These are phyloP conservation scores for Hemicordylus capensis DNA, from an alignment of 2,113 vertebrate species.

Conservation along the genomic window DNA sequence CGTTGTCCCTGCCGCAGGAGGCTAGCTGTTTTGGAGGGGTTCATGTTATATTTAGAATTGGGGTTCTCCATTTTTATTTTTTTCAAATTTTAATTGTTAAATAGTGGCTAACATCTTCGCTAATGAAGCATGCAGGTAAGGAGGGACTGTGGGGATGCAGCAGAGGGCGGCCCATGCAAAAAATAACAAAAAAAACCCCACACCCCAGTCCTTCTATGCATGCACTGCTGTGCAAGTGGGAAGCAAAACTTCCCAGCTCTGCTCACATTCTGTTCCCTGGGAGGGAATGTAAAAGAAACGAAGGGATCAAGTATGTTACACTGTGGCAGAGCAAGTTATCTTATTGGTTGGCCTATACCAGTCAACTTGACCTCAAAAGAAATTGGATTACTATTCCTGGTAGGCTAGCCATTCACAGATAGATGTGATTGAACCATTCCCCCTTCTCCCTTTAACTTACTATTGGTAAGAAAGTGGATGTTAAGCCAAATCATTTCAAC, in stretches of 20 bases:
- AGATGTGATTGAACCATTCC: neutral
- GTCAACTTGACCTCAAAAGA: neutral
- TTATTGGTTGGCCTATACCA: neutral
- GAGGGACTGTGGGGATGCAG: too few relatives aligned
- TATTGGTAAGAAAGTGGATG: conserved; percentile 76
- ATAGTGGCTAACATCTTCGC: too few relatives aligned
- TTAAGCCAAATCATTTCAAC: conserved; percentile 89
- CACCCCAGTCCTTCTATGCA: too few relatives aligned
- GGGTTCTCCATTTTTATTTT: neutral
- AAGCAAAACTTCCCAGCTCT: too few relatives aligned
- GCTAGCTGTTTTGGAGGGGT: neutral
- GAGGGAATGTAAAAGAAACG: neutral
- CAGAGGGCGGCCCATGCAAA: too few relatives aligned
- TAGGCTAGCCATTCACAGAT: neutral
- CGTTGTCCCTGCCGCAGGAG: too few relatives aligned
- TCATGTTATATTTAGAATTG: neutral
- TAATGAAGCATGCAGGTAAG: too few relatives aligned
- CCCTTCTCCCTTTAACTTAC: conserved; percentile 76
- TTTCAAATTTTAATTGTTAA: neutral
- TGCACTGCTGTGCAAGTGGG: neutral
- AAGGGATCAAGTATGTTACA: neutral
- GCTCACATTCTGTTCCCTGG: neutral
- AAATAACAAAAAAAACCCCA: too few relatives aligned
- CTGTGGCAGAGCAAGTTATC: neutral
- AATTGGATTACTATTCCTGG: neutral